phyloP scores from a whole-genome alignment of 2,113 vertebrate species.

The Marmota monax region DNA sequence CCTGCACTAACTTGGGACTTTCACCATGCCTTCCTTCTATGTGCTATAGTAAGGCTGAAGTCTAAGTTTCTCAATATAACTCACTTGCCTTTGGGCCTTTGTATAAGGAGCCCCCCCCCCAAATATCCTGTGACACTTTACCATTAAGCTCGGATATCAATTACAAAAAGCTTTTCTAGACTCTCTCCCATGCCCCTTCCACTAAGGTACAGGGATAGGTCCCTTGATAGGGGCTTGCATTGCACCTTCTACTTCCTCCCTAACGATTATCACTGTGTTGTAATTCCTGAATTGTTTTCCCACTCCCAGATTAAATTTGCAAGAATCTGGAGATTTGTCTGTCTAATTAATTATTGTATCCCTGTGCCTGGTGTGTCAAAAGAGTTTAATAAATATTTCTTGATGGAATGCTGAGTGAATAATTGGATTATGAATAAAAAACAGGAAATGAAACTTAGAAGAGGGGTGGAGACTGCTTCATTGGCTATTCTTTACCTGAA shows the following conservation, averaged over 20 bases:
- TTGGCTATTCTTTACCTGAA: background rate
- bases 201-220: background rate
- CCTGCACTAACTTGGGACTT: background rate
- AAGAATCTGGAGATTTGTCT: background rate
- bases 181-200: background rate
- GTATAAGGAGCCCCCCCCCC: background rate
- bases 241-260: background rate
- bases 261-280: background rate
- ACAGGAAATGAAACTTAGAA: background rate
- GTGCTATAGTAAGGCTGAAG: background rate
- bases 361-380: background rate
- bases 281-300: background rate
- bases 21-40: background rate
- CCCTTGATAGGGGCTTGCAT: background rate
- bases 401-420: slow-evolving; percentile 8
- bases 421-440: slow-evolving; percentile 12
- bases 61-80: background rate
- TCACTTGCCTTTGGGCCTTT: background rate
- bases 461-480: background rate
- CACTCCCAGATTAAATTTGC: background rate
- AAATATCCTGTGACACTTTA: background rate
- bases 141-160: background rate
- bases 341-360: background rate
- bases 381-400: background rate
- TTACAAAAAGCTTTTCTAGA: background rate